A percentile compares a stretch with the other conserved stretches of the same genome.
These are phyloP conservation scores for Enhydra lutris DNA, from an alignment of 2,113 vertebrate genomes.

Conservation along the genomic window DNA sequence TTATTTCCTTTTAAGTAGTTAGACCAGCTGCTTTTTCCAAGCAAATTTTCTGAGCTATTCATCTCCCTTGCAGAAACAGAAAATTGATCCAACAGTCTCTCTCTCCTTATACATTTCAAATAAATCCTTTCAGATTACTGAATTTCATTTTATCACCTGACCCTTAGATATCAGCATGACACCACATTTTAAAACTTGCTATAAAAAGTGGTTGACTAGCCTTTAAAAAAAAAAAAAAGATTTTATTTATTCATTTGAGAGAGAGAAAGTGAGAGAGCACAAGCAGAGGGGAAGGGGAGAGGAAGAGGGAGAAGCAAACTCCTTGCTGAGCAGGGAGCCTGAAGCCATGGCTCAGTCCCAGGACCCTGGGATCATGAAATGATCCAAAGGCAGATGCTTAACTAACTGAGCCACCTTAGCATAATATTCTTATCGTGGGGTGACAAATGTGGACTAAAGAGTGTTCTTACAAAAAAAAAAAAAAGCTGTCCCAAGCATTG, in stretches of 20 bases:
- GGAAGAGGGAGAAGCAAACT: too few relatives aligned
- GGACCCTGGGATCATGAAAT: too few relatives aligned
- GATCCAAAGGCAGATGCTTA: too few relatives aligned
- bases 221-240: too few relatives aligned
- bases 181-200: background rate
- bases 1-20: background rate
- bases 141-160: constrained; percentile 31
- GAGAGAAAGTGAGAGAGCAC: too few relatives aligned
- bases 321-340: too few relatives aligned
- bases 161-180: background rate
- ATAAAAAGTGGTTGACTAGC: background rate
- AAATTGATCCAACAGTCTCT: constrained; percentile 27
- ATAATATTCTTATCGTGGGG: background rate
- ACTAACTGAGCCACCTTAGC: background rate
- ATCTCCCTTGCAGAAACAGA: constrained; percentile 55
- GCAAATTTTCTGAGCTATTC: constrained; percentile 42
- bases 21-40: constrained; percentile 65
- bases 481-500: background rate
- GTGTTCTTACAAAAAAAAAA: background rate
- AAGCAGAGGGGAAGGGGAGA: too few relatives aligned
- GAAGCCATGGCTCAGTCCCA: too few relatives aligned
- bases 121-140: constrained; percentile 36
- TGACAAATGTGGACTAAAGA: background rate
- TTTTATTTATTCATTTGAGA: too few relatives aligned
- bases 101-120: constrained; percentile 25